Evolutionary conservation across 1,140 invertebrate genomes (phyloP).

Genomic region (Battus philenor): DNA sequence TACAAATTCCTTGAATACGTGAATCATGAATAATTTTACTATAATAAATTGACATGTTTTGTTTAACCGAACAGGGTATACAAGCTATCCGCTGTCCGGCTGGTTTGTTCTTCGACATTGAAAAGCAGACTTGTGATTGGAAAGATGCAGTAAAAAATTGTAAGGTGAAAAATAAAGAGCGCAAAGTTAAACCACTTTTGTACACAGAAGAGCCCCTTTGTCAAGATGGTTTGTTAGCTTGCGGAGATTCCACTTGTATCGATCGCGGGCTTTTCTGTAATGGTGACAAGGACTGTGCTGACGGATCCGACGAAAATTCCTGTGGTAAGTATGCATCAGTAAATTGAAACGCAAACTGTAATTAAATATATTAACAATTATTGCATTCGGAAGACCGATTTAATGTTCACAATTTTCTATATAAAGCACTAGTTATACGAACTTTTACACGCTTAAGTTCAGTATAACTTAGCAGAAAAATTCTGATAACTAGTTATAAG

Average conservation of each 20-base stretch:
- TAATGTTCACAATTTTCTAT: too few relatives aligned
- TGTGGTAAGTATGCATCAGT: conserved; percentile 95
- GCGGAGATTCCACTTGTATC: conserved; percentile 90
- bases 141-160: conserved; percentile 96
- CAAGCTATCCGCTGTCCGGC: conserved; percentile 95
- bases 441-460: too few relatives aligned
- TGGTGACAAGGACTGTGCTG: conserved; percentile 92
- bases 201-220: conserved; percentile 95
- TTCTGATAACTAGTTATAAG: conserved; percentile 86
- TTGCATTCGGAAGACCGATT: too few relatives aligned
- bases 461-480: too few relatives aligned
- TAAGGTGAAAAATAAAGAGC: conserved; percentile 92
- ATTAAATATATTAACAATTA: too few relatives aligned
- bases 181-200: conserved; percentile 91
- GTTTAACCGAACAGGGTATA: conserved; percentile 80
- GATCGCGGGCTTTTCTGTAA: conserved; percentile 95
- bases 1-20: too few relatives aligned
- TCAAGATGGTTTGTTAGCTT: conserved; percentile 89
- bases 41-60: too few relatives aligned
- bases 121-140: conserved; percentile 97
- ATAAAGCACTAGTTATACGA: background rate
- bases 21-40: too few relatives aligned
- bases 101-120: conserved; percentile 95
- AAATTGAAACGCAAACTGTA: too few relatives aligned
- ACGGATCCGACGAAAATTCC: conserved; percentile 93